Base-by-base conservation (phyloP, 1,140 invertebrate genomes). In the Atta texana region DNA sequence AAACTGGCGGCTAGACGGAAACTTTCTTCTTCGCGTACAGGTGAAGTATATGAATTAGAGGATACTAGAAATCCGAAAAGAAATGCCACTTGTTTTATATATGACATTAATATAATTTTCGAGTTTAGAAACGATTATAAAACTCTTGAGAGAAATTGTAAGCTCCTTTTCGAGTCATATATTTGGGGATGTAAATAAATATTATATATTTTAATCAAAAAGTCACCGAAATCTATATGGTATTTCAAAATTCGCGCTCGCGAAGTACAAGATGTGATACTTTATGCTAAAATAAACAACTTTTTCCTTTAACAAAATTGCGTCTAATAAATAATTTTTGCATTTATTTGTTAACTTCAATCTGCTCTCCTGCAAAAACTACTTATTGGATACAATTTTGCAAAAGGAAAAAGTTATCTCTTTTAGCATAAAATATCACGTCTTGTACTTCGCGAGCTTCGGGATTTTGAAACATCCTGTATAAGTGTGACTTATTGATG, bases 1-100 rank as follows among this genome's bases (percentile, higher is more conserved):
- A 88, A 88, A 89, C 75, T 91, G 74, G 59, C 31, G 66, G 55
- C 24, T 18, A 39, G 34, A 28, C 24, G 80, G 80, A 18, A 74
- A 75, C 55, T 75, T 84, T 44, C 55, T 49, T 49, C 34, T 31
- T 2, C 77, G 7, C 24, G 18, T 8, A 69, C 53, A 39, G 34
- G 6, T 39, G 69, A 14, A 55, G 49, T 16, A 4, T 44, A 12
- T 16, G 77, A 39, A 8, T 1, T 21, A 12, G 18, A 14, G 77
- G 21, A 66, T 61, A 34, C 14, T 55, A 68, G n/a, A 68, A 68
- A 39, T 55, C 12, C 12, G 55, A 80, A 80, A n/a, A 51, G 24
- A 5, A 14, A 55, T 14, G 16, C 28, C n/a, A 49, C 55, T 55
- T 24, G 16, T 69, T 51, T 80, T 24, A 44, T 39, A 12, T 44